Conservation (phyloP, 2,888 invertebrate species). For the Amorpha juglandis region DNA sequence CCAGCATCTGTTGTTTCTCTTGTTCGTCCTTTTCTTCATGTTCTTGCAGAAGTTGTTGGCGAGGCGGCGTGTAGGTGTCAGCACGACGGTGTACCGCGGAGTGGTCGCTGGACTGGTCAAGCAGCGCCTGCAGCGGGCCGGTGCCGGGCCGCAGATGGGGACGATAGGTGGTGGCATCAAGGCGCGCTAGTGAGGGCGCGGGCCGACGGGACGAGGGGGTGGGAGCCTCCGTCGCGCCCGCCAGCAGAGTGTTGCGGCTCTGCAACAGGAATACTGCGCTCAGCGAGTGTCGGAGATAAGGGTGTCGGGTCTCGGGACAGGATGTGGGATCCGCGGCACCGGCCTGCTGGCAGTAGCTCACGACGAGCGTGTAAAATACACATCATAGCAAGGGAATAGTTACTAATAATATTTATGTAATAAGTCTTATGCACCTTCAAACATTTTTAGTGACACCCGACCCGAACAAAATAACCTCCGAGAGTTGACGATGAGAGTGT, state of each 20-base stretch:
- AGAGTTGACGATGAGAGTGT: not conserved
- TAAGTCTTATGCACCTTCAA: no score
- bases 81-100: slow-evolving; percentile 68
- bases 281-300: slow-evolving; percentile 51
- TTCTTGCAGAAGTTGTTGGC: slow-evolving; percentile 51
- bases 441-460: no score
- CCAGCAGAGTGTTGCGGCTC: slow-evolving; percentile 79
- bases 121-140: slow-evolving; percentile 51
- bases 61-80: slow-evolving; percentile 54
- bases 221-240: slow-evolving; percentile 41
- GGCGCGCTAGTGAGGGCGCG: slow-evolving; percentile 48
- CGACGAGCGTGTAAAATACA: not conserved
- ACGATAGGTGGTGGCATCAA: slow-evolving; percentile 73
- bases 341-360: slow-evolving; percentile 3
- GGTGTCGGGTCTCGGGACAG: slow-evolving; percentile 35
- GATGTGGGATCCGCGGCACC: slow-evolving; percentile 30
- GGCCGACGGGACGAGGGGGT: slow-evolving; percentile 39
- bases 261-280: slow-evolving; percentile 80
- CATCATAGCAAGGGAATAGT: not conserved
- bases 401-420: no score
- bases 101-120: slow-evolving; percentile 47
- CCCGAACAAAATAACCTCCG: no score
- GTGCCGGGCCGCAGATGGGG: slow-evolving; percentile 64
- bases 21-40: slow-evolving; percentile 28
- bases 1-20: slow-evolving; percentile 29